Base-by-base conservation (phyloP, 2,797 vertebrate species). In the Alcedo quadribrachys region DNA sequence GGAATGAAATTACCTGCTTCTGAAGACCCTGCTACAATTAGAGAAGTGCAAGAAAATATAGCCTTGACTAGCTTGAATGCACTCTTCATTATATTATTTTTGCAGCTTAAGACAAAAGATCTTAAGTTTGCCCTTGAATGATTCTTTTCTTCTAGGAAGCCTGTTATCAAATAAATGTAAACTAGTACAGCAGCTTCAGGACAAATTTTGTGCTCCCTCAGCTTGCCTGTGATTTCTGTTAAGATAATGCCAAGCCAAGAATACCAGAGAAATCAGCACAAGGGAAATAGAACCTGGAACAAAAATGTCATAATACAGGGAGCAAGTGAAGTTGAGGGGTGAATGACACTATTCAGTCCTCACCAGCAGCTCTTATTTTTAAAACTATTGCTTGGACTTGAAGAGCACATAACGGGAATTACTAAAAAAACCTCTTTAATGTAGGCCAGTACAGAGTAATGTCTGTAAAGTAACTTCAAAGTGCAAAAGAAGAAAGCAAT, bases 401-500 rank as follows among this genome's bases (percentile, higher is more conserved):
- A 42, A 86, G 25, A 87, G 18, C 35, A 63, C 5, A 28, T 19
- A 71, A 70, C 30, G 75, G 37, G 58, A 93, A 63, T 53, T 48
- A 62, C 70, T 50, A 76, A 73, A 68, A 51, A 85, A 24, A 25
- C 25, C 73, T 20, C 50, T 91, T 81, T 83, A 77, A 92, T 62
- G 60, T 12, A 2, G 12, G 54, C 43, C 57, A 32, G 50, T 57
- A 58, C n/a, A 93, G 75, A 90, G 81, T 77, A 79, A 93, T 48
- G 45, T 46, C 60, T 92, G 93, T 74, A 60, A 96, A 94, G 92
- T 67, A 89, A 96, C 95, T 96, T 96, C 91, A 93, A 90, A 93
- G 93, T 90, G 24, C 95, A 93, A 69, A 91, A 93, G 93, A 96
- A 97, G 85, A 96, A 95, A 95, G 80, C 92, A 78, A 75, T 73